Base-by-base conservation (phyloP, 2,797 vertebrate genomes). In the Clarias laeviceps region DNA sequence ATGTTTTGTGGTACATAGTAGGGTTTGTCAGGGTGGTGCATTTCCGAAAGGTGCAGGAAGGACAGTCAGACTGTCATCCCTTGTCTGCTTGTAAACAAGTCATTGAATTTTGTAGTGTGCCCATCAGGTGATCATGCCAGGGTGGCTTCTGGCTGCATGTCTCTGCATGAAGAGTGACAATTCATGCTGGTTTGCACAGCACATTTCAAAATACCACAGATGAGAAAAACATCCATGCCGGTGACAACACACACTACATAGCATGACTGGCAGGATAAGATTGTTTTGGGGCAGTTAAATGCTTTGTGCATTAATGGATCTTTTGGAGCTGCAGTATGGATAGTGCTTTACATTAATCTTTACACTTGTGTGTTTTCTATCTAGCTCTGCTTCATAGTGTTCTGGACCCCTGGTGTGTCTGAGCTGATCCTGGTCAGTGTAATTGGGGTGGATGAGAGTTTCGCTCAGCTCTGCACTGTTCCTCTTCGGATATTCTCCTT, bases 401-500 rank as follows among this genome's bases (percentile, higher is more conserved):
- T 99, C 91, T 99, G 98, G 98, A 98, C 94, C 0, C 98, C 98
- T 72, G 94, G 96, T 0, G 89, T 98, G 20, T 98, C 98, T 0
- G 97, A 99, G 95, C 97, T 96, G 91, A 99, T 99, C 91, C 91
- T 99, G 92, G 96, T 99, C 65, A 95, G 98, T 89, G 93, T 99
- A 91, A 99, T 99, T 4, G 97, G 97, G 20, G 98, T 99, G 87
- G 96, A 99, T 85, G 93, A 94, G 0, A 92, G 95, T 78, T 99
- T 99, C 1, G 98, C 98, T 18, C 94, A 97, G 87, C 96, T 98
- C 82, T 99, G 98, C 61, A 96, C 98, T 4, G 90, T 96, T 87
- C 98, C 98, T 2, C 94, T 99, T 82, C 93, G 96, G 17, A 96
- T 99, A 88, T 99, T 99, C 95, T 99, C 98, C 93, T 99, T 99